These are phyloP conservation scores for Papilio helenus DNA, from an alignment of 1,140 invertebrate genomes.

Conservation along the genomic window DNA sequence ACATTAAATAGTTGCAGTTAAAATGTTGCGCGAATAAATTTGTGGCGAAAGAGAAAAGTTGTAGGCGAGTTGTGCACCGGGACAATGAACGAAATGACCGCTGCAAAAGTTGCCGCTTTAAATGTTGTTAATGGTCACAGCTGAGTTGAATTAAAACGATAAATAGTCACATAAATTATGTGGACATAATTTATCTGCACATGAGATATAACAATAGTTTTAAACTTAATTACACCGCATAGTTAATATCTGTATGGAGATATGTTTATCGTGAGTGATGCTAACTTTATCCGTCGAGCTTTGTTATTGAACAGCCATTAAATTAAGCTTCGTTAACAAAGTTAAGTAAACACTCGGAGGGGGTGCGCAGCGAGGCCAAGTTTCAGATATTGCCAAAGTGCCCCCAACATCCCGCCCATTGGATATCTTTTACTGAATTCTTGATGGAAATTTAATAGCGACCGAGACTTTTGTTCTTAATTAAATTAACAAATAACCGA, in stretches of 20 bases:
- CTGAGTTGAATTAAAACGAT: slow-evolving; percentile 6
- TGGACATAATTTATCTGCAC: neutral
- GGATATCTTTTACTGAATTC: slow-evolving; percentile 4
- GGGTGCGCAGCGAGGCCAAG: neutral
- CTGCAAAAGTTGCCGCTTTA: neutral
- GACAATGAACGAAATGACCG: neutral
- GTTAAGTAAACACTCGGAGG: slow-evolving; percentile 11
- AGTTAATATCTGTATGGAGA: neutral
- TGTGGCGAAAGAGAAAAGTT: slow-evolving; percentile 10
- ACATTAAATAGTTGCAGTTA: neutral
- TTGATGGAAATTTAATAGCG: neutral
- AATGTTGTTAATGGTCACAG: neutral
- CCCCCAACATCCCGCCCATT: neutral
- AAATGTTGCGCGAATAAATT: slow-evolving; percentile 9
- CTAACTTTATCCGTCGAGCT: slow-evolving; percentile 6
- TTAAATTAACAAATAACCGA: neutral
- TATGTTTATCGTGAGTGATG: neutral
- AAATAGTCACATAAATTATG: neutral
- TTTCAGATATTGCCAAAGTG: slow-evolving; percentile 8
- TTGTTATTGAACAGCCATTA: slow-evolving; percentile 24
- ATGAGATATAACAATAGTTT: neutral
- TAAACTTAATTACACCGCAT: neutral
- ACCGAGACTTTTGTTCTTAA: neutral
- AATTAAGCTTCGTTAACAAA: slow-evolving; percentile 23
- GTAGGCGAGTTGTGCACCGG: neutral